Conservation (phyloP, 2,113 vertebrate genomes). For the Odobenus rosmarus region DNA sequence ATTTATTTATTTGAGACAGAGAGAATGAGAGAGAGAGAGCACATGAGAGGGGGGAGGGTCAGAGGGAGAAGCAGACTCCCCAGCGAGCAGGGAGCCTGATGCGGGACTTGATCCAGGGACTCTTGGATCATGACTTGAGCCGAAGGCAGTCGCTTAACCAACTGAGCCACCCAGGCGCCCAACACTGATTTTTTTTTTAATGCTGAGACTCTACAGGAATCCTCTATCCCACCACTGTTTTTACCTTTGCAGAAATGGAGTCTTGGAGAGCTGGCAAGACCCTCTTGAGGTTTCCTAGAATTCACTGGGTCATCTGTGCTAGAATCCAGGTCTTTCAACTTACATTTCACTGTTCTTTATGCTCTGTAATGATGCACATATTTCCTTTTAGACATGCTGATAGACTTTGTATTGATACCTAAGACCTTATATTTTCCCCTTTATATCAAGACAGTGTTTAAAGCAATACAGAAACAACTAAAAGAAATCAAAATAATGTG, state of each 20-base stretch:
- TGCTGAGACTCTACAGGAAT: background rate
- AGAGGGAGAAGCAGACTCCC: no score
- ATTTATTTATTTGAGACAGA: no score
- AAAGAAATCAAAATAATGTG: background rate
- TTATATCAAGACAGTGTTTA: constrained; percentile 18
- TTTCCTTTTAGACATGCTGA: background rate
- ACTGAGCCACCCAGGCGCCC: no score
- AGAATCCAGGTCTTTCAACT: background rate
- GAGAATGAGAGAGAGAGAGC: no score
- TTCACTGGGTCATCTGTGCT: background rate
- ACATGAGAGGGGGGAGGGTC: no score
- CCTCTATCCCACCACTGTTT: background rate
- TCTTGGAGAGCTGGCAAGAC: background rate
- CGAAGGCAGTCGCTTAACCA: no score
- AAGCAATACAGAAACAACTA: background rate
- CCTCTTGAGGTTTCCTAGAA: background rate
- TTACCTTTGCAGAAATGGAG: background rate
- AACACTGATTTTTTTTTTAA: background rate
- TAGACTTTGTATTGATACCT: background rate
- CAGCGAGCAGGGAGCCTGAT: no score
- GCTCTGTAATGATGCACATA: background rate
- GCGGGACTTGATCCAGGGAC: no score
- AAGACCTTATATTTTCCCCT: background rate
- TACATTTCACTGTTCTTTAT: background rate
- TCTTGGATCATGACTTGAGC: no score